Evolutionary conservation across 1,140 invertebrate genomes (phyloP), one percentile per base, ranked within the genome.

Genomic region (Tenebrio molitor): DNA sequence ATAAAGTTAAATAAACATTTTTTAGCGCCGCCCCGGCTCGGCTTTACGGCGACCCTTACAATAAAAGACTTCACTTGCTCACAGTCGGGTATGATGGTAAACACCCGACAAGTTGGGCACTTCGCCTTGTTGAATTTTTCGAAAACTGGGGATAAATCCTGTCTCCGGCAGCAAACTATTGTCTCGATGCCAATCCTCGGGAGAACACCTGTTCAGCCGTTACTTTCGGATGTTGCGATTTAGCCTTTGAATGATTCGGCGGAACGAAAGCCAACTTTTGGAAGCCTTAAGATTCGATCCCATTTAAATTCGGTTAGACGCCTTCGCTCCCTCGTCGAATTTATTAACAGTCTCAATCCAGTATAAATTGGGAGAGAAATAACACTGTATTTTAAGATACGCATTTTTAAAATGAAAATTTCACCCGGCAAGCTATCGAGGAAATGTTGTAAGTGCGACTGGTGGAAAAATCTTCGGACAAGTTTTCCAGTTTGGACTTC

Each of bases 231-330:
- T 39, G 36, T 39, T 12, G 2, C 36, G 36, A 7, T 39, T 39
- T 29, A 25, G 50, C 5, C 50, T 58, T 29, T 29, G 50, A 58
- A 3, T 25, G 50, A 58, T 14, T 58, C 15, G 10, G 21, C 50
- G 50, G 50, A 58, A 58, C 50, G 23, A 58, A 53, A 46, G 42
- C 42, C 42, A 15, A 46, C 42, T 17, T 16, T 14, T 23, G 17
- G 17, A 53, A 58, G 50, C 12, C 12, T 58, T 58, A 58, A 58
- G 29, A 58, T 50, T 33, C 29, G 29, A 33, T 39, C 36, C 12
- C n/a, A 39, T 39, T 39, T 58, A 29, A 58, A 58, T 29, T 58
- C 12, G 1, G 50, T 29, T 39, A 12, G 5, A 12, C 4, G 36
- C 36, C n/a, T 39, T 39, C 36, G 36, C 36, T 39, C 12, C 36